Percentiles rank a stretch among this genome's conserved stretches.
Conservation (phyloP, 2,113 vertebrate genomes). For the Lamprotornis superbus region DNA sequence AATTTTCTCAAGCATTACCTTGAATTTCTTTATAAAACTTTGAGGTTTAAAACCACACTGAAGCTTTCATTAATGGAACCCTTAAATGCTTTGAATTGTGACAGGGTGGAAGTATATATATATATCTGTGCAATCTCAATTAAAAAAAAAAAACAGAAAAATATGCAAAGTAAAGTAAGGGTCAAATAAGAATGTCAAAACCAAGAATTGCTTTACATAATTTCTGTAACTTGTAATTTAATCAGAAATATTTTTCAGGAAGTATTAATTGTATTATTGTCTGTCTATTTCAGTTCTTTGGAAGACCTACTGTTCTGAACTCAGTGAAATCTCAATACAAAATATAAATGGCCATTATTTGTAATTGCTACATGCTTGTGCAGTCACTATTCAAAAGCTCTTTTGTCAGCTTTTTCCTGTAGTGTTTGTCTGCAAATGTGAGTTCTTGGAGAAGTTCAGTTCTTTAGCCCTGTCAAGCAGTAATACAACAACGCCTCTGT, state of each 20-base stretch:
- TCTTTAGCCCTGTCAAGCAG: not conserved
- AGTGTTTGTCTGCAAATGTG: not conserved
- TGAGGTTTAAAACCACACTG: not conserved
- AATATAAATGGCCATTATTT: conserved; percentile 1
- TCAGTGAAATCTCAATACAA: not conserved
- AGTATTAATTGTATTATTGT: not conserved
- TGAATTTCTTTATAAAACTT: not conserved
- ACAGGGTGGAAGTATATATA: not conserved
- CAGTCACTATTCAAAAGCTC: conserved; percentile 1
- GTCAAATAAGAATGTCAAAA: not conserved
- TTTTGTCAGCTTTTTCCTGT: conserved; percentile 16
- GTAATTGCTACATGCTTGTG: not conserved
- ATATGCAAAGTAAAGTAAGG: not conserved
- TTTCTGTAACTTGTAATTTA: not conserved
- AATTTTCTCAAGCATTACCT: not conserved
- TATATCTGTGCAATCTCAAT: not conserved
- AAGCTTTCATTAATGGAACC: not conserved
- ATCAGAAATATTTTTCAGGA: not conserved
- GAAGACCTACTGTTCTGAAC: not conserved
- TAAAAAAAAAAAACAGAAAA: not conserved
- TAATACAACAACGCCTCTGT: conserved; percentile 2
- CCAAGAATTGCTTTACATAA: not conserved
- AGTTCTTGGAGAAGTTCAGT: not conserved
- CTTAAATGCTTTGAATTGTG: not conserved
- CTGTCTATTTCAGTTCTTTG: not conserved